Base-by-base conservation (phyloP, 2,113 vertebrate genomes). In the Dipodomys stephensi region DNA sequence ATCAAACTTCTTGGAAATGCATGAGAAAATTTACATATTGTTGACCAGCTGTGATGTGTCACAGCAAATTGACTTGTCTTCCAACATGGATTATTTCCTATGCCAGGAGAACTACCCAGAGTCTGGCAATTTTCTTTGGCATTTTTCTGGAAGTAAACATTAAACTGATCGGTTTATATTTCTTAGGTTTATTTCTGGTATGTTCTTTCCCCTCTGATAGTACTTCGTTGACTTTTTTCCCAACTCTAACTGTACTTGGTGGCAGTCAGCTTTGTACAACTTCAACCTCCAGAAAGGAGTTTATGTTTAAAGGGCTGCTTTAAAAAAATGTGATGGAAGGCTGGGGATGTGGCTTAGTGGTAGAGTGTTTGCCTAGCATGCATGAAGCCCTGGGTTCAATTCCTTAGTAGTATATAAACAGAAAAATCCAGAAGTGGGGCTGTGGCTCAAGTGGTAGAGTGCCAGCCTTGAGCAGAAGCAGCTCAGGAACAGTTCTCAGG, bases 231-330 rank as follows among this genome's bases (percentile, higher is more conserved):
- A 57, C 15, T 13, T 57, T 57, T 16, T 57, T 57, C 53, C 53
- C 15, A 16, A 57, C 53, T 57, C 15, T 57, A 13, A 57, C 53
- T 57, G 27, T 91, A 81, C 6, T 49, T 94, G 78, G 60, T 12
- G 67, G 18, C 44, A 32, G 35, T 12, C 76, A 95, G 13, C 53
- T 83, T 92, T 94, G 71, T n/a, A 93, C 57, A 83, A 46, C 16
- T 39, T 20, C 68, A 90, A 73, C 22, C 27, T 89, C 69, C 69
- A 90, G 25, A 39, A 74, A 32, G 39, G 27, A 12, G 20, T 49
- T 62, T 1, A 7, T 49, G 23, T 85, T 95, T 86, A 92, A 83
- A 95, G 64, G 12, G 20, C 0, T 71, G 3, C 32, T 93, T 44
- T 20, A n/a, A 32, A 27, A 87, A 87, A 57, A 57, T 57, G 16